phyloP scores from a whole-genome alignment of 2,113 vertebrate genomes.

The Gulo gulo region DNA sequence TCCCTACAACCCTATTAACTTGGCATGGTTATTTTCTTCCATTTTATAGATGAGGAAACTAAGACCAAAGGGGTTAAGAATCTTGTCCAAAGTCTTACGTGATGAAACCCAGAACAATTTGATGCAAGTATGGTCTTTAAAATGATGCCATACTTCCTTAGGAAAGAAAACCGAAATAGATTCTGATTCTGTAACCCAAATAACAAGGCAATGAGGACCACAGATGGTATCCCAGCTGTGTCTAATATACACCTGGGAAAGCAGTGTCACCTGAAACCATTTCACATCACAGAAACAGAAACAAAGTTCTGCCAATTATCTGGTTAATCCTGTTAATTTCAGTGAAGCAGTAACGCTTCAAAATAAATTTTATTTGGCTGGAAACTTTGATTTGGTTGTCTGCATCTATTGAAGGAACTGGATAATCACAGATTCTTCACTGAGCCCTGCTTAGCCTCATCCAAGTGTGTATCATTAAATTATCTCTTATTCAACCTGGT shows the following conservation, averaged over 20 bases:
- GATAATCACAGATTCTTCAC: conserved; percentile 24
- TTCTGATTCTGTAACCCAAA: neutral
- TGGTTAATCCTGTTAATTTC: conserved; percentile 66
- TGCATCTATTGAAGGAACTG: neutral
- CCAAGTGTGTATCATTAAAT: neutral
- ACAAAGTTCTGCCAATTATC: conserved; percentile 60
- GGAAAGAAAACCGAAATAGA: neutral
- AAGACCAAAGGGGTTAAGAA: neutral
- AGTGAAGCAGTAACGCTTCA: conserved; percentile 47
- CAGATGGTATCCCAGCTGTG: conserved; percentile 74
- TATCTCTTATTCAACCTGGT: neutral
- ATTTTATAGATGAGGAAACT: neutral
- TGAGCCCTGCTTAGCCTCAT: neutral
- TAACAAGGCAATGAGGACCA: conserved; percentile 25
- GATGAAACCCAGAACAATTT: neutral
- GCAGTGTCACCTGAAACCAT: conserved; percentile 48
- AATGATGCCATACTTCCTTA: neutral
- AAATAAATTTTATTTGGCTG: conserved; percentile 54
- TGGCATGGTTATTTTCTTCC: neutral
- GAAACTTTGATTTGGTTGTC: conserved; percentile 47
- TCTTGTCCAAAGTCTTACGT: neutral
- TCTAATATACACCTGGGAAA: conserved; percentile 59
- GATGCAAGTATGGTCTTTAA: neutral
- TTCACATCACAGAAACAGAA: conserved; percentile 51
- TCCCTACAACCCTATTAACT: neutral